These are phyloP conservation scores for Asbolus verrucosus DNA, from an alignment of 1,140 invertebrate genomes.

Conservation along the genomic window DNA sequence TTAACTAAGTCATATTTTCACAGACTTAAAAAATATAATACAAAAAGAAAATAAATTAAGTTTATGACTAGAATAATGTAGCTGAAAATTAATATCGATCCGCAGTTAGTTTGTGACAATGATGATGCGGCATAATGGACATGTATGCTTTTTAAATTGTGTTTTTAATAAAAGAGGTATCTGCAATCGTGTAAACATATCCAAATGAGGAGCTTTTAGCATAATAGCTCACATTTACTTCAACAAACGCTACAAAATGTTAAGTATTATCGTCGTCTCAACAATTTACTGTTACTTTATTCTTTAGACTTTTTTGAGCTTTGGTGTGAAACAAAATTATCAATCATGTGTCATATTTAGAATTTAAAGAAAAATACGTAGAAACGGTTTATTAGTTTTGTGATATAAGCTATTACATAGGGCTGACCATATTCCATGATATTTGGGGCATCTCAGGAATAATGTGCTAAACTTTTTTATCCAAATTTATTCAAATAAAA, in stretches of 20 bases:
- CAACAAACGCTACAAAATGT: not conserved
- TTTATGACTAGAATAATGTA: constrained; percentile 14
- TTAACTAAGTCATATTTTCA: constrained; percentile 6
- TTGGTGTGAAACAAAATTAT: not conserved
- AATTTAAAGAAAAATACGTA: not conserved
- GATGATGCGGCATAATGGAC: not conserved
- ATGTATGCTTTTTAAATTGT: constrained; percentile 16
- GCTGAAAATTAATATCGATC: constrained; percentile 27
- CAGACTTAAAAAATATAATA: constrained; percentile 7
- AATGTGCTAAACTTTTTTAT: too few relatives aligned
- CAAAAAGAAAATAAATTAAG: constrained; percentile 8
- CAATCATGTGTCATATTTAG: not conserved
- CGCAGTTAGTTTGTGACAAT: too few relatives aligned
- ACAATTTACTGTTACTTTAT: not conserved
- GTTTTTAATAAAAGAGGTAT: constrained; percentile 11
- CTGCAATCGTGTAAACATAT: constrained; percentile 22
- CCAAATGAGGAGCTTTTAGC: constrained; percentile 16
- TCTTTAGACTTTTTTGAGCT: not conserved
- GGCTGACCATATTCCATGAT: too few relatives aligned
- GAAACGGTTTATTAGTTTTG: too few relatives aligned
- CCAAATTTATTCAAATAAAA: too few relatives aligned
- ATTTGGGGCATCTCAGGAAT: too few relatives aligned
- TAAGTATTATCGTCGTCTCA: not conserved
- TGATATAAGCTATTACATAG: too few relatives aligned
- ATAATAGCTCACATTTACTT: constrained; percentile 20